phyloP scores from a whole-genome alignment of 2,113 vertebrate genomes.

The Phaetusa simplex region DNA sequence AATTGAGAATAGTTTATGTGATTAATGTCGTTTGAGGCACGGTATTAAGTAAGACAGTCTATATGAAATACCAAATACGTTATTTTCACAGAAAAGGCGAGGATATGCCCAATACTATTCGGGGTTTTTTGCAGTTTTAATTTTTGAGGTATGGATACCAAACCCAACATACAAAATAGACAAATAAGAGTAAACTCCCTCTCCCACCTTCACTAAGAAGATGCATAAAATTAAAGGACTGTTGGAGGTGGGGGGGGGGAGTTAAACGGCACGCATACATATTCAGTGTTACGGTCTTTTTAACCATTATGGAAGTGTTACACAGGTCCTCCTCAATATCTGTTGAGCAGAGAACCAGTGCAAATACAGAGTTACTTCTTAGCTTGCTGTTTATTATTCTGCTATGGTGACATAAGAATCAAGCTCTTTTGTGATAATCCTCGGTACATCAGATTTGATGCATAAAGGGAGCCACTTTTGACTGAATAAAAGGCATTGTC shows the following conservation, averaged over 20 bases:
- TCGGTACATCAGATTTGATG: accelerated
- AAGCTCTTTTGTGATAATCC: background rate
- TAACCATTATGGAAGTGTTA: background rate
- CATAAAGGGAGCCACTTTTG: background rate
- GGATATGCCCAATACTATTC: background rate
- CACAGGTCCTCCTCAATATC: background rate
- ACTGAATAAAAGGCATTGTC: background rate
- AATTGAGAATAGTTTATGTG: background rate
- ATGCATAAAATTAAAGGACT: background rate
- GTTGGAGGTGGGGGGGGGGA: background rate
- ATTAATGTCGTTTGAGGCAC: background rate
- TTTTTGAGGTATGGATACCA: background rate
- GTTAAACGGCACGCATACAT: background rate
- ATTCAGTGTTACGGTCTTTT: background rate
- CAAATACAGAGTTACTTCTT: background rate
- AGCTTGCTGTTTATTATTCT: background rate
- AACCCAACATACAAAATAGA: background rate
- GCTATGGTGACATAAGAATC: background rate
- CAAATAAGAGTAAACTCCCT: background rate
- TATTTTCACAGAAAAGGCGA: background rate
- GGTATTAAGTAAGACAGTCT: background rate
- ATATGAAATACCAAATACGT: background rate
- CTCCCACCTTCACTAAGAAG: background rate
- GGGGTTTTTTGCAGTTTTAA: background rate
- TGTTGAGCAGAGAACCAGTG: background rate